phyloP scores from a whole-genome alignment of 2,113 vertebrate genomes.

The Sphyrna mokarran region DNA sequence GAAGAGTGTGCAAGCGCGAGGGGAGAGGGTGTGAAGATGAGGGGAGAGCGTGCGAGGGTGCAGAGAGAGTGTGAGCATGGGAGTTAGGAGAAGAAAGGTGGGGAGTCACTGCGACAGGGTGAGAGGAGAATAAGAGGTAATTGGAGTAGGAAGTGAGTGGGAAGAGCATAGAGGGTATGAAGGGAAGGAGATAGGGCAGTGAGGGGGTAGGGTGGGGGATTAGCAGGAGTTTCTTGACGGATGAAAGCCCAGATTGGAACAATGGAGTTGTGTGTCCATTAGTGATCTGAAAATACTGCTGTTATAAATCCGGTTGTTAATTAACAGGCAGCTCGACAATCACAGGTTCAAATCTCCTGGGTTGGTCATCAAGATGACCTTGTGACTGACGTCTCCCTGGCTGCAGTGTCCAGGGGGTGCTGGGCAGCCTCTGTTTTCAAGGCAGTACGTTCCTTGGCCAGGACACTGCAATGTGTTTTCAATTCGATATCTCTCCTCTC shows the following conservation, averaged over 20 bases:
- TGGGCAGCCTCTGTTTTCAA: neutral
- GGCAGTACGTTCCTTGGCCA: neutral
- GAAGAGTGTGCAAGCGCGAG: too few species aligned
- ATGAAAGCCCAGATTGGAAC: too few species aligned
- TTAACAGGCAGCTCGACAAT: neutral
- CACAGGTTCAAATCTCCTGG: neutral
- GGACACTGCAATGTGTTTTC: neutral
- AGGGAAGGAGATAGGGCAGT: too few species aligned
- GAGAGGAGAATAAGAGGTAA: too few species aligned
- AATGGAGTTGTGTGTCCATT: too few species aligned
- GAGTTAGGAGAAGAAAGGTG: too few species aligned
- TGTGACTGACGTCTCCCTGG: neutral
- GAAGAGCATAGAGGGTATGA: too few species aligned
- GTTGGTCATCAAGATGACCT: neutral
- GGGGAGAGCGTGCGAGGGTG: too few species aligned
- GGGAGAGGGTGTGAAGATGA: too few species aligned
- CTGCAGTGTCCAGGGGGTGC: neutral
- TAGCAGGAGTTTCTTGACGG: neutral
- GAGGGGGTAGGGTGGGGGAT: neutral
- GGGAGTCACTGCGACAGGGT: too few species aligned
- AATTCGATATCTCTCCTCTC: neutral
- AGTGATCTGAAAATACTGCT: neutral
- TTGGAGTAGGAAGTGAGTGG: too few species aligned
- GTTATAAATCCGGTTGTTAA: neutral
- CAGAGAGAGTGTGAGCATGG: too few species aligned